Base-by-base conservation (phyloP, 2,888 invertebrate species). In the Cantharis lateralis region DNA sequence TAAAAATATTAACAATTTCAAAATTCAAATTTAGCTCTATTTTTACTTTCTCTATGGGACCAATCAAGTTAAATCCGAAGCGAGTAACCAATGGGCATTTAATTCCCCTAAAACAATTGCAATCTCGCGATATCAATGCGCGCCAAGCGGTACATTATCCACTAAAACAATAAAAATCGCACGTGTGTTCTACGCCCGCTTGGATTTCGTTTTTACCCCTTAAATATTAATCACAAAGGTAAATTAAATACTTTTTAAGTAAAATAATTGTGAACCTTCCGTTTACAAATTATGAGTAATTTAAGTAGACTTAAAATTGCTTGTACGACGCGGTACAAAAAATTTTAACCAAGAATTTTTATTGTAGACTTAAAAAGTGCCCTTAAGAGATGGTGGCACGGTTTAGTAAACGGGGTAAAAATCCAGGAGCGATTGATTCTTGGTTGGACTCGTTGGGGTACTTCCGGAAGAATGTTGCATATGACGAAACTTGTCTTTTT, bases 401-500 rank as follows among this genome's bases (percentile, higher is more conserved):
- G 32, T 76, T 78, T 70, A 76, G 74, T 16, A 84, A 84, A 76
- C 88, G 87, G 78, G 86, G 86, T 4, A 83, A 83, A 76, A 87
- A 86, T 82, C 86, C 86, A 2, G 86, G 86, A 20, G 83, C 88
- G 2, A 87, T 92, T 71, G 96, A 96, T 87, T 92, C 93, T 83
- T 96, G 94, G 93, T 88, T 97, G 82, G 95, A 95, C 83, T 91
- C 92, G 81, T 91, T 94, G 86, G 95, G 95, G 62, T 93, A 93
- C 85, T 96, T 95, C 87, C 91, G 97, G 82, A 98, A 98, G 90
- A 95, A 95, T 84, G 94, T 95, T 15, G 96, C 97, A 72, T 93
- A 94, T 84, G 97, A 98, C 90, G 94, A 95, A 71, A 95, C 95
- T 78, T 96, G 96, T 86, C 89, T 98, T 69, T 98, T 97, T 88